Evolutionary conservation across 1,140 invertebrate species (phyloP).

Genomic region (Rhizoglyphus robini): DNA sequence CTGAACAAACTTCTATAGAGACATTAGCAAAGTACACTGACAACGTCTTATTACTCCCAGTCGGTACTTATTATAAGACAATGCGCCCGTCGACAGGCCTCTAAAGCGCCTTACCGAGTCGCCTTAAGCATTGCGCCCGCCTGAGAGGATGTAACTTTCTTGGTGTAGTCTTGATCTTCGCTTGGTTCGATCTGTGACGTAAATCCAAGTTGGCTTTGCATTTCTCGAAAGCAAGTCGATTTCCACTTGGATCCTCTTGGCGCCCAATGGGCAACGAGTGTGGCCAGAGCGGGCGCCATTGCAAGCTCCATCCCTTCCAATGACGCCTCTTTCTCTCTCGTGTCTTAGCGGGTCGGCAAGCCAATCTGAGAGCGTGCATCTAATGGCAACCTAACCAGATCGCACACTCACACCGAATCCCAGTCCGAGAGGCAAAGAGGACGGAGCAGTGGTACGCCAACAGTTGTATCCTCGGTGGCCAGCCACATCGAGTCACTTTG

Average conservation of each 20-base stretch:
- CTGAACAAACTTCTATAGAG: too few species aligned
- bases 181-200: neutral
- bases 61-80: too few species aligned
- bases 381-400: slow-evolving; percentile 14
- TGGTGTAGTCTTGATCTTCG: neutral
- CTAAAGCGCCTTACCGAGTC: too few species aligned
- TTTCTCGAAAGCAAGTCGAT: too few species aligned
- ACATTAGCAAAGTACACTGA: too few species aligned
- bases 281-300: neutral
- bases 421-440: neutral
- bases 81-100: too few species aligned
- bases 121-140: neutral
- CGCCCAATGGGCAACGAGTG: neutral
- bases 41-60: too few species aligned
- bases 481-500: neutral
- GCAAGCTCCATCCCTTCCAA: neutral
- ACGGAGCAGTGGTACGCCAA: neutral
- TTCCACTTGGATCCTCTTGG: too few species aligned
- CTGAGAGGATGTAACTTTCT: neutral
- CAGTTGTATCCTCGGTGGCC: neutral
- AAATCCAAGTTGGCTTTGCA: too few species aligned
- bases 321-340: slow-evolving; percentile 3
- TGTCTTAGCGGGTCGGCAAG: too few species aligned
- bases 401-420: neutral
- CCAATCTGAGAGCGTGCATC: neutral